These are phyloP conservation scores for Aphodius sticticus DNA, from an alignment of 2,888 invertebrate genomes.

Conservation along the genomic window DNA sequence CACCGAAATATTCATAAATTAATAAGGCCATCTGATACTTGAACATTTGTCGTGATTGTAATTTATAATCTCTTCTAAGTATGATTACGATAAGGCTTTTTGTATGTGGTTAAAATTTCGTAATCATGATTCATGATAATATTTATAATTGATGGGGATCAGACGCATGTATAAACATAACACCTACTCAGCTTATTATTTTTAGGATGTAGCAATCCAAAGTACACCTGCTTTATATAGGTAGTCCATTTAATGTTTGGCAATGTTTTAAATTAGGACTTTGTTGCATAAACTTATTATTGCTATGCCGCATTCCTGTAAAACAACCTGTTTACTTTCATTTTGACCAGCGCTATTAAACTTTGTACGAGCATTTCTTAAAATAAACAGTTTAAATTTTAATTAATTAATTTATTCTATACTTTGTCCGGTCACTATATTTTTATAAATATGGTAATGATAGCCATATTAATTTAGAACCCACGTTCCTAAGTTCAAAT, in stretches of 20 bases:
- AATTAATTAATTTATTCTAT: no score
- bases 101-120: not conserved
- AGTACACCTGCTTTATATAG: not conserved
- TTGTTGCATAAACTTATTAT: not conserved
- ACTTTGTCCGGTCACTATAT: no score
- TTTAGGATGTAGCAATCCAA: not conserved
- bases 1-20: not conserved
- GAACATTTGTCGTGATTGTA: not conserved
- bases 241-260: not conserved
- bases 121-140: constrained; percentile 4
- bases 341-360: no score
- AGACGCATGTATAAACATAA: not conserved
- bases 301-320: not conserved
- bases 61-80: not conserved
- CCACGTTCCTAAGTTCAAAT: no score
- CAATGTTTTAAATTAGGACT: not conserved
- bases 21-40: not conserved
- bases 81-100: not conserved
- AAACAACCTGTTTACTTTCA: not conserved
- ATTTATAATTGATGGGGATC: constrained; percentile 4
- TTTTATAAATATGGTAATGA: no score
- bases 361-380: no score
- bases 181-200: not conserved
- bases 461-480: no score
- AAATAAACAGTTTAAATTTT: no score